Evolutionary conservation across 2,888 invertebrate species (phyloP).

Genomic region (Allophyes oxyacanthae): DNA sequence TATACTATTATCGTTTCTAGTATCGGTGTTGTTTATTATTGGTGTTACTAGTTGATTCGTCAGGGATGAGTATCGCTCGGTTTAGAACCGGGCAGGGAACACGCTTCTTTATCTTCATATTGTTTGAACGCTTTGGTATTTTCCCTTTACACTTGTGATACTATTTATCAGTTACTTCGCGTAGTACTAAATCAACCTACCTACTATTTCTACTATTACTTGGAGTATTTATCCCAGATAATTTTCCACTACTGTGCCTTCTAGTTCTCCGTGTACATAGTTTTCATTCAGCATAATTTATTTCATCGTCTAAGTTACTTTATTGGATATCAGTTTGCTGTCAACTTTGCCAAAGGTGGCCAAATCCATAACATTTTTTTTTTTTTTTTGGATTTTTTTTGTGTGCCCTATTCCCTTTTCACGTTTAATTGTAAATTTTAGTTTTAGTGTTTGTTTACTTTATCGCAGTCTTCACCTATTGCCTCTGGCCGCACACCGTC

Average conservation of each 20-base stretch:
- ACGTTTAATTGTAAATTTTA: conserved; percentile 65
- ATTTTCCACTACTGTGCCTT: conserved; percentile 86
- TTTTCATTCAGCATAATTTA: conserved; percentile 61
- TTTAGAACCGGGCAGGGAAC: conserved; percentile 8
- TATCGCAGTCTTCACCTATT: conserved; percentile 42
- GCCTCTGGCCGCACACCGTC: conserved; percentile 50
- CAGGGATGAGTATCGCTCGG: conserved; percentile 54
- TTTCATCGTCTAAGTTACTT: conserved; percentile 42
- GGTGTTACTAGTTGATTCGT: conserved; percentile 64
- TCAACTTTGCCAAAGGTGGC: conserved; percentile 58
- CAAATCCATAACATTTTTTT: conserved; percentile 60
- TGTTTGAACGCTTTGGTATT: conserved; percentile 33
- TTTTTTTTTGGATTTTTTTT: no score
- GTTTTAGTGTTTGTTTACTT: conserved; percentile 57
- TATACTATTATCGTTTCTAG: conserved; percentile 66
- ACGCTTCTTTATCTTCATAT: conserved; percentile 41
- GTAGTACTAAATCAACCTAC: conserved; percentile 24
- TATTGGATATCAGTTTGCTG: conserved; percentile 36
- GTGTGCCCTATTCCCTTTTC: conserved; percentile 70
- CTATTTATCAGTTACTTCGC: conserved; percentile 37
- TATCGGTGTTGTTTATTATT: conserved; percentile 73
- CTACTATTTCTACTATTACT: conserved; percentile 36
- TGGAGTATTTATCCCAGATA: conserved; percentile 54
- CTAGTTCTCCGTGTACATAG: conserved; percentile 83
- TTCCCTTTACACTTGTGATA: conserved; percentile 34